A percentile compares a stretch with the other conserved stretches of the same genome.
These are phyloP conservation scores for Taurulus bubalis DNA, from an alignment of 2,113 vertebrate genomes.

Conservation along the genomic window DNA sequence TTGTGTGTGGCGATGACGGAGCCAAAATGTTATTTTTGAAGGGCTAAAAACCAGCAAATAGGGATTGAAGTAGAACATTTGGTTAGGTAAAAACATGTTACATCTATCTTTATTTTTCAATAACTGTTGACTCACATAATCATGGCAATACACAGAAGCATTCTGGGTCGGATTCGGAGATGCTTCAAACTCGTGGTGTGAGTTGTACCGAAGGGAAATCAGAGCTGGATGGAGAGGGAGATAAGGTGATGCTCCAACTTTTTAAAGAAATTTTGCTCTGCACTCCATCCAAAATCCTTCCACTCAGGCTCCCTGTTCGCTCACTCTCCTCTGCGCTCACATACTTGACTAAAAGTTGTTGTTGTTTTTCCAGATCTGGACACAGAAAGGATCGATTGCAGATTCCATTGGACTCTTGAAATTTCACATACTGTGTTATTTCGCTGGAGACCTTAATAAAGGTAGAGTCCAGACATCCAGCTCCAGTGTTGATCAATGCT, in stretches of 20 bases:
- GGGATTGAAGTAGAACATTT: not conserved
- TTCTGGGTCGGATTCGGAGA: not conserved
- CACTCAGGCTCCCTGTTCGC: too few relatives aligned
- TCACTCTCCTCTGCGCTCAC: too few relatives aligned
- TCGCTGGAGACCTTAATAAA: not conserved
- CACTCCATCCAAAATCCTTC: too few relatives aligned
- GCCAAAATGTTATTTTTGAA: not conserved
- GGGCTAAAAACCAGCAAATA: not conserved
- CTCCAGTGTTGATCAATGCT: too few relatives aligned
- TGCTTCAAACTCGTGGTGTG: not conserved
- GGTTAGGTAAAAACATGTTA: not conserved
- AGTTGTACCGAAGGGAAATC: not conserved
- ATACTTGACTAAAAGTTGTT: not conserved
- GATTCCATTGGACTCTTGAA: not conserved
- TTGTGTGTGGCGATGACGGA: not conserved
- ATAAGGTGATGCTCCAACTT: not conserved
- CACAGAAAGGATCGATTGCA: not conserved
- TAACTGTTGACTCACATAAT: not conserved
- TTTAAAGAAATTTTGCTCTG: not conserved
- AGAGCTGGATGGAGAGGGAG: not conserved
- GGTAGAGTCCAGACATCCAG: not conserved
- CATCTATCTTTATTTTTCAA: not conserved
- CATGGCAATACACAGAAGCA: not conserved
- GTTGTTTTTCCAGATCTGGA: not conserved
- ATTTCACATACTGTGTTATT: not conserved